Percentiles rank a stretch among this genome's conserved stretches.
phyloP scores from a whole-genome alignment of 2,888 invertebrate genomes.

The Chouioia cunea region DNA sequence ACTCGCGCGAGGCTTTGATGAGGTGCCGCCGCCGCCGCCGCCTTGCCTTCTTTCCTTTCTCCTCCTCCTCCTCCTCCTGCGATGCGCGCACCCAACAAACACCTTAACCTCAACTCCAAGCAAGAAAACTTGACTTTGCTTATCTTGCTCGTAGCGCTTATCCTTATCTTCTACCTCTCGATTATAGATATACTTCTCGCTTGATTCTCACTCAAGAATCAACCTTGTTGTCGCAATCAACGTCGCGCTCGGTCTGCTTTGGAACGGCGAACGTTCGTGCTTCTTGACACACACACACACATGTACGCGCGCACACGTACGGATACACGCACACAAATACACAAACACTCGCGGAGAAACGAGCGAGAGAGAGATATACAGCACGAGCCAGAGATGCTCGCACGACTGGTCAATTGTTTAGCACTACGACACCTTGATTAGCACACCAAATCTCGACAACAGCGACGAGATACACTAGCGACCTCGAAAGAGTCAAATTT shows the following conservation, averaged over 20 bases:
- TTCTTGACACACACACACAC: background rate
- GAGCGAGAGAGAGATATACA: constrained; percentile 6
- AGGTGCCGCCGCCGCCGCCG: background rate
- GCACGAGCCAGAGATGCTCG: background rate
- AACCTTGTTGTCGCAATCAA: constrained; percentile 3
- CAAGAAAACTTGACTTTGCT: background rate
- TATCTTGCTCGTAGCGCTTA: background rate
- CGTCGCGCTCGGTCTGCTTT: constrained; percentile 17
- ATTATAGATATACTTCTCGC: too few species aligned
- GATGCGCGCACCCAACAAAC: constrained; percentile 45
- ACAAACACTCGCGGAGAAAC: too few species aligned
- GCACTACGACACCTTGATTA: too few species aligned
- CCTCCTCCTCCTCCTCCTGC: constrained; percentile 1
- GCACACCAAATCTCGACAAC: too few species aligned
- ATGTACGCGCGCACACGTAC: background rate
- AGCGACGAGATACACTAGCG: too few species aligned
- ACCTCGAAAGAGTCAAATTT: too few species aligned
- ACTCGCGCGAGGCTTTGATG: constrained; percentile 2
- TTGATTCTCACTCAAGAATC: too few species aligned
- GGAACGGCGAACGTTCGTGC: constrained; percentile 14
- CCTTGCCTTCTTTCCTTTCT: constrained; percentile 30
- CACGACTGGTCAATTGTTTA: too few species aligned
- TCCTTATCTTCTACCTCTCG: background rate
- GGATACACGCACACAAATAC: background rate
- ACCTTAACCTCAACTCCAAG: constrained; percentile 46